phyloP scores from a whole-genome alignment of 2,797 vertebrate species.

The Petrocephalus schoutedeni region DNA sequence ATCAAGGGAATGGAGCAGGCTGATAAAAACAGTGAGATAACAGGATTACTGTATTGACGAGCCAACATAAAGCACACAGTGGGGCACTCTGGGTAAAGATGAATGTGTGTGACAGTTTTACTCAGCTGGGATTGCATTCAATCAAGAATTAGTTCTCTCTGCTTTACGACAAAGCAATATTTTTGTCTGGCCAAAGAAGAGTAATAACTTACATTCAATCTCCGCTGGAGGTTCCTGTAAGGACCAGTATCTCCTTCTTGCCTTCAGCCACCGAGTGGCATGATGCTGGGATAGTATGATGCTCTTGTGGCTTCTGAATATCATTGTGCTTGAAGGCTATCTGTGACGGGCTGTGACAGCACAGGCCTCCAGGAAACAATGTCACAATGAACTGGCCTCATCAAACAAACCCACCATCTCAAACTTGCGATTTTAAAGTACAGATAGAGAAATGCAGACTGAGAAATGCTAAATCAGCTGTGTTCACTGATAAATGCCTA shows the following conservation, averaged over 20 bases:
- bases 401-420: neutral
- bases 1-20: constrained; percentile 44
- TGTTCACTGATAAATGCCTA: neutral
- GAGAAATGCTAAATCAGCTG: neutral
- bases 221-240: neutral
- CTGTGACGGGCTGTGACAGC: neutral
- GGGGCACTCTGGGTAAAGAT: neutral
- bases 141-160: constrained; percentile 6
- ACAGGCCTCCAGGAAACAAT: neutral
- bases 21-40: constrained; percentile 44
- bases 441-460: neutral
- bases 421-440: neutral
- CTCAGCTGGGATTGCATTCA: neutral
- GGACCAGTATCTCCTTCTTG: neutral
- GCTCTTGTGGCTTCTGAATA: neutral
- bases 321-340: neutral
- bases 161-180: neutral
- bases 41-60: constrained; percentile 13
- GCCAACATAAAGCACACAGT: constrained; percentile 10
- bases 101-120: constrained; percentile 14
- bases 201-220: neutral
- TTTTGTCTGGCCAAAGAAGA: neutral
- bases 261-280: too few relatives aligned
- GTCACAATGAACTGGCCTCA: neutral
- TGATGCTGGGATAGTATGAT: neutral